Evolutionary conservation across 2,888 invertebrate genomes (phyloP).

Genomic region (Drosophila seclusa): DNA sequence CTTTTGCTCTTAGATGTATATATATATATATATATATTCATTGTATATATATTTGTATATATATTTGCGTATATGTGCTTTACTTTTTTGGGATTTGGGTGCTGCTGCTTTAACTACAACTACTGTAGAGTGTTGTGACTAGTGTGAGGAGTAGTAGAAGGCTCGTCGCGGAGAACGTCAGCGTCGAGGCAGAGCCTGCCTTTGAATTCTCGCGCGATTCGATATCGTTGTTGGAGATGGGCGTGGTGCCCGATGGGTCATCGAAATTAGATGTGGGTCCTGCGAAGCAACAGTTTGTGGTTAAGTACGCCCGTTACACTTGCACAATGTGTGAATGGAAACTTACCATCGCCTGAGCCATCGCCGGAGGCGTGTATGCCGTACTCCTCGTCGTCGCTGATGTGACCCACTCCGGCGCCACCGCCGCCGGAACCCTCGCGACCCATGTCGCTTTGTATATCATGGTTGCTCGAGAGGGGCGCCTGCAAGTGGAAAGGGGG

Average conservation of each 20-base stretch:
- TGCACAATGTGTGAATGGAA: not conserved
- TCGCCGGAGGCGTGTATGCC: constrained; percentile 83
- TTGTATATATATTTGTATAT: constrained; percentile 13
- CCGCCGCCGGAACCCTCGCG: constrained; percentile 83
- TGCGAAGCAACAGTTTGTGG: not conserved
- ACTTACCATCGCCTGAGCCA: constrained; percentile 83
- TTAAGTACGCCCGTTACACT: not conserved
- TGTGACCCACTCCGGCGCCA: constrained; percentile 52
- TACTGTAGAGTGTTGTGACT: constrained; percentile 77
- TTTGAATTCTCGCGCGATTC: constrained; percentile 51
- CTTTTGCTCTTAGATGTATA: constrained; percentile 7
- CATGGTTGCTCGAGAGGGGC: constrained; percentile 81
- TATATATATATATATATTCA: constrained; percentile 1
- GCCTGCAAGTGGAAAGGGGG: constrained; percentile 55
- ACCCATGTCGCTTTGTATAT: constrained; percentile 85
- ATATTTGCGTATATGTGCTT: constrained; percentile 24
- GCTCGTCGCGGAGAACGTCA: constrained; percentile 54
- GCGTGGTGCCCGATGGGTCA: constrained; percentile 64
- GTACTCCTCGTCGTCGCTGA: constrained; percentile 83
- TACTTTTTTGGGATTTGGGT: constrained; percentile 47
- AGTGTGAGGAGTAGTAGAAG: constrained; percentile 61
- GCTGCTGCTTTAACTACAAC: constrained; percentile 69
- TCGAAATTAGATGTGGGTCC: constrained; percentile 72
- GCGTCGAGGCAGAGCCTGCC: constrained; percentile 39
- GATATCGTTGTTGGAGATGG: constrained; percentile 45